phyloP scores from a whole-genome alignment of 2,797 vertebrate genomes.

The Malacoctenus gilli region DNA sequence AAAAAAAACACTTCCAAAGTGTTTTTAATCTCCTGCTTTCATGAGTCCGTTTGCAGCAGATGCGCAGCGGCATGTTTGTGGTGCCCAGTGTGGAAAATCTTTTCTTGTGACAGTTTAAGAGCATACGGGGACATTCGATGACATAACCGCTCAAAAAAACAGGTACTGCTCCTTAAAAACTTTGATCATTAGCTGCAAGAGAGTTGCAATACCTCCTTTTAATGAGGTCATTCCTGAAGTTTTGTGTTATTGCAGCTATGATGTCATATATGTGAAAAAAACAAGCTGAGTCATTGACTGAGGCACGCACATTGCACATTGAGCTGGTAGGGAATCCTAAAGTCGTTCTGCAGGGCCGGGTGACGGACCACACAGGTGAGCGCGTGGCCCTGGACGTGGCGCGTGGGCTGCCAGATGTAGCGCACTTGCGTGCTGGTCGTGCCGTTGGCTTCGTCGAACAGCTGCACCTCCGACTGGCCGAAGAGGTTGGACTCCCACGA shows the following conservation, averaged over 20 bases:
- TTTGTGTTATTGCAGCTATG: no score
- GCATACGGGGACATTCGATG: neutral
- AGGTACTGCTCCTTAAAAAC: no score
- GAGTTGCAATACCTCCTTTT: no score
- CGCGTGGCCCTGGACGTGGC: constrained; percentile 88
- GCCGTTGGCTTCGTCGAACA: constrained; percentile 88
- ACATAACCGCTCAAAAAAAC: no score
- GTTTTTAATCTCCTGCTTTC: constrained; percentile 15
- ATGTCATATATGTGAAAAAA: neutral
- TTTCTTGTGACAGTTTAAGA: constrained; percentile 30
- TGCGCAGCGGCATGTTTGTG: neutral
- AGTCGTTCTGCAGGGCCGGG: constrained; percentile 89
- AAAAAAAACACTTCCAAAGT: constrained; percentile 5
- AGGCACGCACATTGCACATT: constrained; percentile 93
- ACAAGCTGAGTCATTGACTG: neutral
- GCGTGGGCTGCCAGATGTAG: constrained; percentile 90
- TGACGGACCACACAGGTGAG: constrained; percentile 94
- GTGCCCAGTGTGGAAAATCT: constrained; percentile 14
- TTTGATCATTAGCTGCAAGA: constrained; percentile 16
- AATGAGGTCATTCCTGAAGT: no score
- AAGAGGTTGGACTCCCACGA: constrained; percentile 92
- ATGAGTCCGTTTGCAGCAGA: constrained; percentile 13
- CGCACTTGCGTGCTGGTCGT: constrained; percentile 92
- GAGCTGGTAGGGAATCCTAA: constrained; percentile 89
- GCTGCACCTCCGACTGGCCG: constrained; percentile 87